Evolutionary conservation across 2,113 vertebrate genomes (phyloP).

Genomic region (Chionis minor): DNA sequence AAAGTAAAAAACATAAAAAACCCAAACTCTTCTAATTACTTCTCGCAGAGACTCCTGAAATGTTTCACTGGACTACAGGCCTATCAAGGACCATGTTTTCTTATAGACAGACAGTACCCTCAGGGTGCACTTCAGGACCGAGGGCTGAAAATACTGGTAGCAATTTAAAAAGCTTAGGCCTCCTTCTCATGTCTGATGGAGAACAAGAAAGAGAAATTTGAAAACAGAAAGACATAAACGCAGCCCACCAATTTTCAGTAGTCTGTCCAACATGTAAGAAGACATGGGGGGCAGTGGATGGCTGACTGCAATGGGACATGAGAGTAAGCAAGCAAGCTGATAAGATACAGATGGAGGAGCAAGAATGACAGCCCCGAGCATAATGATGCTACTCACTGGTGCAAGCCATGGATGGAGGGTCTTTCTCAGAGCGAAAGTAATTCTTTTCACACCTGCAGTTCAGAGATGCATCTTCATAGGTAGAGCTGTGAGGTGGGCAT

Average conservation of each 20-base stretch:
- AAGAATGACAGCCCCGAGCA: slow-evolving; percentile 45
- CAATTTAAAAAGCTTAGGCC: slow-evolving; percentile 41
- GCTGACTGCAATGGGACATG: slow-evolving; percentile 35
- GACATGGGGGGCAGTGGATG: slow-evolving; percentile 10
- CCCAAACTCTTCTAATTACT: slow-evolving; percentile 12
- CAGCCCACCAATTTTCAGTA: not conserved
- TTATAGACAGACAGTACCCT: not conserved
- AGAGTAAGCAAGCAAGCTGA: slow-evolving; percentile 63
- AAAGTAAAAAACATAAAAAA: not conserved
- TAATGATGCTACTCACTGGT: slow-evolving; percentile 86
- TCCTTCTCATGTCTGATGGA: not conserved
- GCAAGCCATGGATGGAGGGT: slow-evolving; percentile 96
- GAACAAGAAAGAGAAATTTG: not conserved
- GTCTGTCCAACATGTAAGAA: slow-evolving; percentile 22
- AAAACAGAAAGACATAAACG: slow-evolving; percentile 31
- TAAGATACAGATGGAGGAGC: slow-evolving; percentile 23
- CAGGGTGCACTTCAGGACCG: not conserved
- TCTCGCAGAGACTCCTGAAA: not conserved
- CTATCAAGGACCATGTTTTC: not conserved
- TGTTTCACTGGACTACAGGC: not conserved
- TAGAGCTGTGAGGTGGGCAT: slow-evolving; percentile 93
- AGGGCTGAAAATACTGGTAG: slow-evolving; percentile 6
- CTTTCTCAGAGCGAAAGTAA: slow-evolving; percentile 94
- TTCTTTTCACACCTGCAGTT: slow-evolving; percentile 96
- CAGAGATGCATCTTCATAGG: slow-evolving; percentile 87